Evolutionary conservation across 1,140 invertebrate species (phyloP), one percentile per base, ranked within the genome.

Genomic region (Acromyrmex echinatior): DNA sequence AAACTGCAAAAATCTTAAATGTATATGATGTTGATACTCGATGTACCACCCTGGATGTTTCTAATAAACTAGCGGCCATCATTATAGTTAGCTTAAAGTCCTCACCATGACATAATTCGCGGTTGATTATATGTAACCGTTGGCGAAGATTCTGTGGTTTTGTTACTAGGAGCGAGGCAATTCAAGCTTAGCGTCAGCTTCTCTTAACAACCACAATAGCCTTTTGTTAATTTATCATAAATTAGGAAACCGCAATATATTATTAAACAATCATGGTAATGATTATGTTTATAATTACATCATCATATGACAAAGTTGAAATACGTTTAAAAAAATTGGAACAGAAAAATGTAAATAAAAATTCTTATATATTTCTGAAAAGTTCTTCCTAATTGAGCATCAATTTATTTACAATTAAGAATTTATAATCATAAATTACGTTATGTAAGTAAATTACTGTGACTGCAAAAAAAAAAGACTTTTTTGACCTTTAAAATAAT

Each of bases 11-110:
- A 78, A 78, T 45, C 31, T 25, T 39, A 18, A 53, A 5, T 35
- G n/a, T n/a, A 21, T 3, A 35, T 6, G 31, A 77, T 39, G n/a
- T 62, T 77, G 14, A 65, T 65, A 31, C n/a, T 28, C 39, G 2
- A 71, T 31, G 14, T 58, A 14, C n/a, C 12, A 14, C n/a, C 3
- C 12, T 53, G 28, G 14, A 78, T 56, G 56, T 65, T 60, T 65
- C 45, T 58, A 73, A 78, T 78, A 86, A 88, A 88, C 58, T 71
- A 56, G 28, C 5, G 60, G n/a, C 39, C 31, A 70, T 87, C 80
- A 78, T 68, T 62, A 60, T 56, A 60, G 66, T 28, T 70, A 70
- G 14, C 51, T 63, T 56, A 31, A 18, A 49, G 51, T 70, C 56
- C 3, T 53, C 21, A 58, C 25, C 21, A 16, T 71, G 51, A 35